Evolutionary conservation across 2,113 vertebrate species (phyloP), one percentile per base, ranked within the genome.

Genomic region (Macquaria australasica): DNA sequence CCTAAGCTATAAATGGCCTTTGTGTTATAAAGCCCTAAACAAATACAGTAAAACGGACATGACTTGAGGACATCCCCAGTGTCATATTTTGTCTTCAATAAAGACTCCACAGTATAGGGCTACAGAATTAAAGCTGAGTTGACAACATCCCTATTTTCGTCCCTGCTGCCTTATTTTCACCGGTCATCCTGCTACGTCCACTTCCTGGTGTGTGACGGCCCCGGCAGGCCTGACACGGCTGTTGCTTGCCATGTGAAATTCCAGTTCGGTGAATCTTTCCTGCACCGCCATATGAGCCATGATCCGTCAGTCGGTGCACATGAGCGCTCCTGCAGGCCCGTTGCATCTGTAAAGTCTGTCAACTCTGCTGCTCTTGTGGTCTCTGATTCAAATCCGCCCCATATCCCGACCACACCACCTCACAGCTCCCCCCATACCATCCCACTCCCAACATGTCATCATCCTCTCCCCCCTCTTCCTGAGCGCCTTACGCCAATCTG

Each of bases 261-360:
- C 81, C 91, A 91, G 77, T 77, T 91, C 81, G 55, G 68, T 91
- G 91, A 91, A 86, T 92, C 87, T 89, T 84, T 92, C 87, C 72
- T 31, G 62, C 15, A 73, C 60, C 37, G 62, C 91, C 90, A 69
- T 89, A 83, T 88, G 83, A 91, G 82, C 85, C 77, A 34, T 90
- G 87, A 78, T 74, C 75, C 75, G 39, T 72, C 70, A 37, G 73
- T 59, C 18, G 51, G 77, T 83, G 79, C 73, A 88, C 86, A 85
- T 60, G 87, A 91, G 79, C 20, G 28, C 88, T 88, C 82, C 83
- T 56, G 56, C 89, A 86, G 81, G 85, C 91, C 88, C 66, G 37
- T 21, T 81, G 91, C 88, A 86, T 93, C 90, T 92, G 88, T 83
- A 90, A 87, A 93, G 88, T 89, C 80, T 86, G 90, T 93, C 90